Percentiles rank a stretch among this genome's conserved stretches.
phyloP scores from a whole-genome alignment of 1,140 invertebrate species.

The Eciton burchellii region DNA sequence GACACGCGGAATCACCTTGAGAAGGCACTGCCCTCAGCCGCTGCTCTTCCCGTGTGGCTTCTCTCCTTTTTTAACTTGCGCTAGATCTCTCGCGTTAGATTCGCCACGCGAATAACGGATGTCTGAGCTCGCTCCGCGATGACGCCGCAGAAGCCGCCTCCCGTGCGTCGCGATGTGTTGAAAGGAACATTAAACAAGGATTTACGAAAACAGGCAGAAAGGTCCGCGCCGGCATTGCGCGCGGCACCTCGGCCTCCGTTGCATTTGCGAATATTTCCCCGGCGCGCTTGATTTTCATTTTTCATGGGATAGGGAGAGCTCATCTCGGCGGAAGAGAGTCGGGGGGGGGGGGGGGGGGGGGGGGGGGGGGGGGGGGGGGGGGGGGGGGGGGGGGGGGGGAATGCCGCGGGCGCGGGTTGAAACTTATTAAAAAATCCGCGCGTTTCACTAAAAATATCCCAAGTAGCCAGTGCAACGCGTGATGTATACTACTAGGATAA shows the following conservation, averaged over 20 bases:
- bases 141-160: slow-evolving; percentile 45
- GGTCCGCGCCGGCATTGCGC: slow-evolving; percentile 31
- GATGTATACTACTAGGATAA: neutral
- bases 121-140: slow-evolving; percentile 43
- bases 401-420: neutral
- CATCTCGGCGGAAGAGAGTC: neutral
- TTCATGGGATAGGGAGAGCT: slow-evolving; percentile 28
- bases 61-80: slow-evolving; percentile 32
- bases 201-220: slow-evolving; percentile 57
- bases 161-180: slow-evolving; percentile 34
- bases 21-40: too few species aligned
- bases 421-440: slow-evolving; percentile 34
- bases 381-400: too few species aligned
- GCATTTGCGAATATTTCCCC: slow-evolving; percentile 42
- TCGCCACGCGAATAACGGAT: slow-evolving; percentile 27
- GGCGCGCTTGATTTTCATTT: slow-evolving; percentile 55
- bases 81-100: slow-evolving; percentile 47
- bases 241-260: slow-evolving; percentile 11
- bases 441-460: neutral
- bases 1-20: too few species aligned
- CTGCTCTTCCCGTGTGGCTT: slow-evolving; percentile 24
- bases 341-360: too few species aligned
- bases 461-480: neutral
- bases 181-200: slow-evolving; percentile 56
- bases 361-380: too few species aligned